Conservation (phyloP, 1,140 invertebrate genomes). For the Luehdorfia chinensis region DNA sequence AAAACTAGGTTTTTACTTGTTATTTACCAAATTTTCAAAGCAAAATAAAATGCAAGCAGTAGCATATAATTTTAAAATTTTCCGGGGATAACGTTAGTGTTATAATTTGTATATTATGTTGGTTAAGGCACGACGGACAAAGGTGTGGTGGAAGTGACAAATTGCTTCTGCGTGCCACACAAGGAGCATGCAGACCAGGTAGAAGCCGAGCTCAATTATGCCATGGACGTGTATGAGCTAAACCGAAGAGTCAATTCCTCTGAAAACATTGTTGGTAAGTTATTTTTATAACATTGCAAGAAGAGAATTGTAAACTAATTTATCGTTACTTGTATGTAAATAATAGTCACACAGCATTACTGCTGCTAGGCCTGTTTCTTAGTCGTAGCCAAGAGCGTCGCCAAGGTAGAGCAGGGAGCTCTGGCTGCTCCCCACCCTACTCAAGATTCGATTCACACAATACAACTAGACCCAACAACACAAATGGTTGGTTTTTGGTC, state of each 20-base stretch:
- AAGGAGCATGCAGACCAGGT: slow-evolving; percentile 97
- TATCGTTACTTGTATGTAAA: neutral
- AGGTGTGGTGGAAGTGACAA: slow-evolving; percentile 95
- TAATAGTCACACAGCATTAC: too few species aligned
- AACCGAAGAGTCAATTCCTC: slow-evolving; percentile 94
- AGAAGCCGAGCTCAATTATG: slow-evolving; percentile 96
- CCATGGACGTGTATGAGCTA: slow-evolving; percentile 95
- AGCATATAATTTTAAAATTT: slow-evolving; percentile 27
- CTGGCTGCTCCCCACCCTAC: too few species aligned
- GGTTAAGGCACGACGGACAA: slow-evolving; percentile 90
- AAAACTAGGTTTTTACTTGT: too few species aligned
- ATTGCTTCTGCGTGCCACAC: slow-evolving; percentile 98
- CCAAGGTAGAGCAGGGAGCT: too few species aligned
- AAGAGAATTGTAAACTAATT: neutral
- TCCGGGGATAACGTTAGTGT: slow-evolving; percentile 27
- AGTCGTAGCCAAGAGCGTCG: too few species aligned
- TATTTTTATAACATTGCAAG: too few species aligned
- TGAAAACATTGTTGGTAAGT: slow-evolving; percentile 89
- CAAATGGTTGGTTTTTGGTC: too few species aligned
- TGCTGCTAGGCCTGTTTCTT: too few species aligned
- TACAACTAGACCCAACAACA: too few species aligned
- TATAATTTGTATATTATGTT: slow-evolving; percentile 6
- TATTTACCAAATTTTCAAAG: too few species aligned
- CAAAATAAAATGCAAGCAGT: too few species aligned
- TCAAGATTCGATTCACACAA: too few species aligned